A percentile compares a stretch with the other conserved stretches of the same genome.
phyloP scores from a whole-genome alignment of 2,888 invertebrate genomes.

The Temnothorax ravouxi region DNA sequence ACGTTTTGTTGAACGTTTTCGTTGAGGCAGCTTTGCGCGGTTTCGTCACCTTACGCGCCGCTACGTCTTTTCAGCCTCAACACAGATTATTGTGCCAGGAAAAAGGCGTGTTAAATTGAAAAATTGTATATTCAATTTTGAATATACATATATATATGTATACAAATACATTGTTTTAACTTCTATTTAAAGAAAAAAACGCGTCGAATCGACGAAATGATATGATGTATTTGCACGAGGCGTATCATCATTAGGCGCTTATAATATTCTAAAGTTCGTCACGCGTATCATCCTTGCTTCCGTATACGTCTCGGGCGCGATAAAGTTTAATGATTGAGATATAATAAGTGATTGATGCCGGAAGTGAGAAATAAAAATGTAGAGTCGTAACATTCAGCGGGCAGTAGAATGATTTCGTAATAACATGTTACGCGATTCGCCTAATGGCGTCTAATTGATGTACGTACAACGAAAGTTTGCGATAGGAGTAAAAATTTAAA shows the following conservation, averaged over 20 bases:
- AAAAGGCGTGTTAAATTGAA: neutral
- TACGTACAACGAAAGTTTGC: neutral
- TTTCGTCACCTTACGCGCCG: neutral
- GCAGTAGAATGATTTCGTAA: constrained; percentile 22
- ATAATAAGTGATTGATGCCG: constrained; percentile 26
- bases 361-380: constrained; percentile 39
- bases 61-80: neutral
- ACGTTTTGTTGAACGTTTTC: neutral
- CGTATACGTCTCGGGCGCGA: constrained; percentile 1
- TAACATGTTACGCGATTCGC: neutral
- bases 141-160: neutral
- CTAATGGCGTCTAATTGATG: neutral
- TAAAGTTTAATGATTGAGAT: constrained; percentile 29
- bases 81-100: neutral
- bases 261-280: constrained; percentile 7
- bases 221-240: neutral
- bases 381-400: constrained; percentile 15
- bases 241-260: neutral
- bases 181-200: neutral
- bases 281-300: constrained; percentile 4
- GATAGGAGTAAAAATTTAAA: neutral
- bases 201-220: neutral
- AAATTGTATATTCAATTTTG: neutral
- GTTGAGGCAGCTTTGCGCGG: neutral
- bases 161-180: neutral